A percentile compares a stretch with the other conserved stretches of the same genome.
phyloP scores from a whole-genome alignment of 30 jellyfish, hydroid and myxozoan species.

The Turritopsis dohrnii region DNA sequence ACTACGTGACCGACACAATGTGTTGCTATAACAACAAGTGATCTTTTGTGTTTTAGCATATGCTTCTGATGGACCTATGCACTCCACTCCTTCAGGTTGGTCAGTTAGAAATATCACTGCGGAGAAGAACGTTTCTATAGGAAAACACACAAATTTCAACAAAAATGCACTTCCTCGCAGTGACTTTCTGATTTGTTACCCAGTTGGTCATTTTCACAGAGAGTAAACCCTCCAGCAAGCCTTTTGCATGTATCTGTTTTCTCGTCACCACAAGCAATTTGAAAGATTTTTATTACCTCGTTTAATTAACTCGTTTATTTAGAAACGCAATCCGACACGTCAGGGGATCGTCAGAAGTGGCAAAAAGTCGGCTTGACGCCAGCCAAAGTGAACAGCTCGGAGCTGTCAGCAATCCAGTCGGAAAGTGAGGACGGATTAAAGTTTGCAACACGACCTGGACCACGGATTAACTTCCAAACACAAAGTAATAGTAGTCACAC shows the following conservation, averaged over 20 bases:
- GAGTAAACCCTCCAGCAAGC: too few relatives aligned
- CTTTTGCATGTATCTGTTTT: too few relatives aligned
- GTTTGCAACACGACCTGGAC: constrained; percentile 12
- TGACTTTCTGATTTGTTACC: too few relatives aligned
- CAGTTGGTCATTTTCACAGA: too few relatives aligned
- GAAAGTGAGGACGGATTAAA: constrained; percentile 17
- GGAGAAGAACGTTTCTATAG: not conserved
- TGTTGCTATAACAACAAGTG: too few relatives aligned
- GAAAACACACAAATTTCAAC: too few relatives aligned
- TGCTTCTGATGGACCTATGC: constrained; percentile 99
- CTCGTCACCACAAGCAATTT: too few relatives aligned
- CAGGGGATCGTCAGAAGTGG: constrained; percentile 26
- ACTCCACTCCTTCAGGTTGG: constrained; percentile 96
- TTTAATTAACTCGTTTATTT: not conserved
- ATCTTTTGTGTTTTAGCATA: constrained; percentile 54
- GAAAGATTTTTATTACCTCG: too few relatives aligned
- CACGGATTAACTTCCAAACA: not conserved
- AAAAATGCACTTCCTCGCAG: too few relatives aligned
- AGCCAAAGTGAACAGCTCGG: not conserved
- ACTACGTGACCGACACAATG: not conserved
- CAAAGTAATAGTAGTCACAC: constrained; percentile 4
- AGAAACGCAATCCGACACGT: constrained; percentile 11
- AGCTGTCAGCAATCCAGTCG: constrained; percentile 27
- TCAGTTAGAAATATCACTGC: not conserved
- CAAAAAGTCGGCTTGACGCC: constrained; percentile 24